Conservation (phyloP, 2,888 invertebrate species). For the Druceiella hillmani region DNA sequence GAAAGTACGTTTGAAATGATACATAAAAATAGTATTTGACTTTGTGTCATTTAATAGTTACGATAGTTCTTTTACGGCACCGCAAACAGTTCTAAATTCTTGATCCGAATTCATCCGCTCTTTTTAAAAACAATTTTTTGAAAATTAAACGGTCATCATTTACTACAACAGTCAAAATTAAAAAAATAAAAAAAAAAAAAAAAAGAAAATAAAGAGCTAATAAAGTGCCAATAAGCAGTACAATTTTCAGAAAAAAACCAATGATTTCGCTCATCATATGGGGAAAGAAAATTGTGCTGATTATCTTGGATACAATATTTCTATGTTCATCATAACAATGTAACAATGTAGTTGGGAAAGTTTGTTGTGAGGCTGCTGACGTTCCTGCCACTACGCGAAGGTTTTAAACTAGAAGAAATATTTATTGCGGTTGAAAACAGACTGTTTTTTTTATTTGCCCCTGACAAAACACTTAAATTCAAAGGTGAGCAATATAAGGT, state of each 20-base stretch:
- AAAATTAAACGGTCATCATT: slow-evolving; percentile 26
- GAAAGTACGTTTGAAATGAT: too few species aligned
- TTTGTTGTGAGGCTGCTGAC: slow-evolving; percentile 25
- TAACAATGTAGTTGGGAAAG: slow-evolving; percentile 25
- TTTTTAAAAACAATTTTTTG: slow-evolving; percentile 24
- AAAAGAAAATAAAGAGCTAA: slow-evolving; percentile 24
- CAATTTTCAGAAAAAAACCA: slow-evolving; percentile 23
- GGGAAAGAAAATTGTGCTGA: slow-evolving; percentile 23
- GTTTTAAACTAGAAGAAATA: slow-evolving; percentile 23
- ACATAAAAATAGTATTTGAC: too few species aligned
- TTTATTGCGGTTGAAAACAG: slow-evolving; percentile 28
- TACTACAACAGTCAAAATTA: slow-evolving; percentile 22
- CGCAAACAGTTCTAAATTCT: too few species aligned
- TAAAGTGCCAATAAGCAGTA: slow-evolving; percentile 20
- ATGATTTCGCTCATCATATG: slow-evolving; percentile 20
- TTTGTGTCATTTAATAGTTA: too few species aligned
- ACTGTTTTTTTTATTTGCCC: slow-evolving; percentile 25
- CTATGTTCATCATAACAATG: slow-evolving; percentile 26
- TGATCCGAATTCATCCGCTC: too few species aligned
- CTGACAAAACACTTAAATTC: slow-evolving; percentile 26
- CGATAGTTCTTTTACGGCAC: too few species aligned
- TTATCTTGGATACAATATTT: slow-evolving; percentile 26
- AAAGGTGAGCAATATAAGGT: too few species aligned
- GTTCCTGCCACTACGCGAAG: slow-evolving; percentile 23
- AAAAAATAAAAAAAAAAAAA: too few species aligned